Evolutionary conservation across 64 coral and sea anemone species (phyloP).

Genomic region (Montipora efflorescens): DNA sequence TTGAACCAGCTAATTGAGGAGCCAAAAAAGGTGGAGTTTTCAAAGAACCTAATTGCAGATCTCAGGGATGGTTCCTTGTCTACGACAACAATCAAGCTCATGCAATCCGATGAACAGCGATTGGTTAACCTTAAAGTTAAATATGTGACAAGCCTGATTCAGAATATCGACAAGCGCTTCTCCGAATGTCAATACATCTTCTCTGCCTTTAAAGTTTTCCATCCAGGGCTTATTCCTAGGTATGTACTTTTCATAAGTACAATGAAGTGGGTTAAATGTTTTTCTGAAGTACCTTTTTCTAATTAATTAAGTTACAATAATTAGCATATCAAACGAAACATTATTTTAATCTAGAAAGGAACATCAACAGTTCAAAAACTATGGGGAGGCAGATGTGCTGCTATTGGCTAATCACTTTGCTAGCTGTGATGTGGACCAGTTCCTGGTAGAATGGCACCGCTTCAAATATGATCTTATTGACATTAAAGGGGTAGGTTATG

Average conservation of each 20-base stretch:
- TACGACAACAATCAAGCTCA: constrained; percentile 3
- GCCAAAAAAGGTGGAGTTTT: constrained; percentile 21
- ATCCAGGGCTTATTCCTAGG: constrained; percentile 15
- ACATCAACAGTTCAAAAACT: constrained; percentile 20
- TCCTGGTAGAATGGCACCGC: constrained; percentile 37
- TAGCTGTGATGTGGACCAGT: constrained; percentile 16
- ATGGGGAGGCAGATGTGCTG: constrained; percentile 29
- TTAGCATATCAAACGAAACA: too few relatives aligned
- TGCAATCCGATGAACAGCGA: background rate
- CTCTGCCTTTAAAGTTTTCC: constrained; percentile 39
- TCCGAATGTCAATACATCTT: constrained; percentile 45
- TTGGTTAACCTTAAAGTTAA: constrained; percentile 21
- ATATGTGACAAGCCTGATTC: constrained; percentile 26
- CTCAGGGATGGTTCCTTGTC: constrained; percentile 11
- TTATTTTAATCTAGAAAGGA: constrained; percentile 22
- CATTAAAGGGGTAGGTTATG: constrained; percentile 39
- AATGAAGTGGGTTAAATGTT: background rate
- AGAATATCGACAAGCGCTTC: constrained; percentile 32
- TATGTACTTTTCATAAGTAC: constrained; percentile 1
- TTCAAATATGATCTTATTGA: constrained; percentile 46
- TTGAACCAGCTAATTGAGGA: constrained; percentile 25
- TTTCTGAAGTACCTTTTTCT: background rate
- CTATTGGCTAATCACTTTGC: constrained; percentile 43
- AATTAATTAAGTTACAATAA: background rate
- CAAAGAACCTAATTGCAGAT: background rate